Base-by-base conservation (phyloP, 2,888 invertebrate genomes). In the Diaperis boleti region DNA sequence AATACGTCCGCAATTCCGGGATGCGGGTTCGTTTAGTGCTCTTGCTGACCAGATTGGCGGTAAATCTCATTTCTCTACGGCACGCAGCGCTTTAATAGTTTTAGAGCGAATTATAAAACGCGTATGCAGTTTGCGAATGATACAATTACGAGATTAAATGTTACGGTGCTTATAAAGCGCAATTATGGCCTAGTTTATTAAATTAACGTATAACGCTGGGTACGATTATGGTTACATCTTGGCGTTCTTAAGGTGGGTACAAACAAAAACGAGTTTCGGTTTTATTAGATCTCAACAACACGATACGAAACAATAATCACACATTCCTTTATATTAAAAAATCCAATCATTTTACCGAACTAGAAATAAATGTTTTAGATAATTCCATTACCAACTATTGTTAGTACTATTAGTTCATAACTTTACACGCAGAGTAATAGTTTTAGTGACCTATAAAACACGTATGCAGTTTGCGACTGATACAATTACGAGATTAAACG, bases 181-280 rank as follows among this genome's bases (percentile, higher is more conserved):
- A 66, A 69, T 71, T 71, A 68, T 65, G 57, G 50, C 59, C 50
- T 54, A 64, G 52, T 64, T 67, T 69, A 71, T 69, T 69, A 64
- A 71, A 70, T 69, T 69, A 69, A 64, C 59, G 65, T 64, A 41
- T 54, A 65, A 66, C 54, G 56, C 54, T 56, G 41, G 50, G 31
- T 55, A 29, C 62, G 64, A 47, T 69, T 62, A 64, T 65, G 62
- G 66, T 65, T 65, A 60, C 42, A 64, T 63, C 62, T 68, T 66
- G 20, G 57, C 67, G 70, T 71, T 69, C n/a, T n/a, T n/a, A n/a
- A n/a, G n/a, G n/a, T n/a, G n/a, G n/a, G n/a, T n/a, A n/a, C n/a
- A n/a, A n/a, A n/a, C n/a, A n/a, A n/a, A n/a, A n/a, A n/a, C n/a
- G n/a, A n/a, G n/a, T n/a, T n/a, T n/a, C n/a, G n/a, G n/a, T n/a